Evolutionary conservation across 1,140 invertebrate genomes (phyloP).

Genomic region (Pogonomyrmex californicus): DNA sequence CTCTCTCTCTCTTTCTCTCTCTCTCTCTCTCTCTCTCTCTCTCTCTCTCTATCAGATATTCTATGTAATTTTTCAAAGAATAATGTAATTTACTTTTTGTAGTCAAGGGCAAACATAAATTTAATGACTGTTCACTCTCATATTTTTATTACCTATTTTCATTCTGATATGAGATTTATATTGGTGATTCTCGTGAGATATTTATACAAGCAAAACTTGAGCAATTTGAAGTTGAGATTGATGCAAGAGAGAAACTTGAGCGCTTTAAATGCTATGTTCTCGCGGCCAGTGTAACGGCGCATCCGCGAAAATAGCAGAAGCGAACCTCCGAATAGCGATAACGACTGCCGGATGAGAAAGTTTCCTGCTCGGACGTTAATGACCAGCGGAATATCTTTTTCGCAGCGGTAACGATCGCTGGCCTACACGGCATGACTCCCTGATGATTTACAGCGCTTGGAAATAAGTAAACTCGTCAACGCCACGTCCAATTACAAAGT

Average conservation of each 20-base stretch:
- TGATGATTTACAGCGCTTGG: constrained; percentile 54
- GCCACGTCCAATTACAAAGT: constrained; percentile 20
- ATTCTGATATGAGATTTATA: background rate
- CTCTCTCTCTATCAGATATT: no score
- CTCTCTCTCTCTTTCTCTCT: no score
- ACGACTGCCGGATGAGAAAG: constrained; percentile 69
- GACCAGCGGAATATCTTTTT: constrained; percentile 67
- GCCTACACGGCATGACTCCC: constrained; percentile 27
- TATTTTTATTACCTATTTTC: background rate
- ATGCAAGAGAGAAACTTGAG: background rate
- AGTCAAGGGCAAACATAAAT: background rate
- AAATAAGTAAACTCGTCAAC: constrained; percentile 24
- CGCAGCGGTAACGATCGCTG: constrained; percentile 52
- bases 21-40: no score
- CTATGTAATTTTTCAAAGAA: background rate
- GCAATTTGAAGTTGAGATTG: constrained; percentile 35
- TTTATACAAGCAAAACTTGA: background rate
- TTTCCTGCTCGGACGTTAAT: constrained; percentile 70
- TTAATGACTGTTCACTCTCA: background rate
- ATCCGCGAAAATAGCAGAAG: constrained; percentile 55
- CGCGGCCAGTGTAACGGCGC: constrained; percentile 20
- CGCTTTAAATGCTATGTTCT: constrained; percentile 7
- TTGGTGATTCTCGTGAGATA: background rate
- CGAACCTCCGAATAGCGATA: constrained; percentile 69
- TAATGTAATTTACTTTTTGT: background rate